phyloP scores from a whole-genome alignment of 2,888 invertebrate species.

The Synergus japonicus region DNA sequence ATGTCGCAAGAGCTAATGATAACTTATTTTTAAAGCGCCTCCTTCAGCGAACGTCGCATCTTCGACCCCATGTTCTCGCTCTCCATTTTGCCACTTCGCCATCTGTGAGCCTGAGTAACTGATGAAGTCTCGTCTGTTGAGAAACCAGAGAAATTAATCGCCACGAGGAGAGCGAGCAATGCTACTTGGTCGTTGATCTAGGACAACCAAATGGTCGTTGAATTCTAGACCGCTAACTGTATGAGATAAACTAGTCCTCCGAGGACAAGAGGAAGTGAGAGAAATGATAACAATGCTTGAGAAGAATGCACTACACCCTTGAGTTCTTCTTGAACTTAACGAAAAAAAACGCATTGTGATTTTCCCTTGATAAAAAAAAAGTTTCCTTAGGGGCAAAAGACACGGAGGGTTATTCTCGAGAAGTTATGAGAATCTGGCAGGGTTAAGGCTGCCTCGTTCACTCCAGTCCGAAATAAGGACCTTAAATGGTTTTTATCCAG shows the following conservation, averaged over 20 bases:
- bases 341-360: constrained; percentile 12
- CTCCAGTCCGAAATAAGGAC: too few relatives aligned
- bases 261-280: constrained; percentile 25
- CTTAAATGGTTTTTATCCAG: too few relatives aligned
- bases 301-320: constrained; percentile 13
- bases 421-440: background rate
- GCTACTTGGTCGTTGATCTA: background rate
- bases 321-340: constrained; percentile 16
- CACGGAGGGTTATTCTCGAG: background rate
- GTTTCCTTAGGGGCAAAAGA: background rate
- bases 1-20: constrained; percentile 30
- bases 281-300: constrained; percentile 35
- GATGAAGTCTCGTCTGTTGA: constrained; percentile 16
- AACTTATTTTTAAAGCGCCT: constrained; percentile 35
- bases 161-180: background rate
- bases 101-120: constrained; percentile 3
- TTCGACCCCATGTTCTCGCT: constrained; percentile 6
- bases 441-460: background rate
- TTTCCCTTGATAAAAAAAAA: constrained; percentile 1
- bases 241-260: constrained; percentile 21
- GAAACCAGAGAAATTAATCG: constrained; percentile 31
- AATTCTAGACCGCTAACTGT: constrained; percentile 18
- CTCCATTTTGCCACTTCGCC: constrained; percentile 10
- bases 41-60: constrained; percentile 2
- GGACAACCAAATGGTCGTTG: constrained; percentile 16